These are phyloP conservation scores for Theocolax elegans DNA, from an alignment of 1,140 invertebrate species.

Conservation along the genomic window DNA sequence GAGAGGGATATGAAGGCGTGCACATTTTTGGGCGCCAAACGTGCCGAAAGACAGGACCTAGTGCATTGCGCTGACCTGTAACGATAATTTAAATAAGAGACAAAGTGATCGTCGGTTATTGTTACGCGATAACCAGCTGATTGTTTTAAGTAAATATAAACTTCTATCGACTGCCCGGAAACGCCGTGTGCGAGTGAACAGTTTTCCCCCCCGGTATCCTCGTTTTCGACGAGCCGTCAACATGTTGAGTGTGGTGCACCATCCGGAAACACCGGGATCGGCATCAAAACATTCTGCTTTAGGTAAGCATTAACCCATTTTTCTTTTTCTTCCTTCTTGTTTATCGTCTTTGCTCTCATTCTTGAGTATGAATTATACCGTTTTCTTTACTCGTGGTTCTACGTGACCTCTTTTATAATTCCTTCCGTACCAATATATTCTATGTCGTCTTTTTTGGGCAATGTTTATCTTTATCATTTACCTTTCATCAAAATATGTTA, in stretches of 20 bases:
- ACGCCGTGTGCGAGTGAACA: no score
- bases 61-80: no score
- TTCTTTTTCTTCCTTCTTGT: neutral
- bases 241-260: slow-evolving; percentile 35
- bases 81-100: no score
- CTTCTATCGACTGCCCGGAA: no score
- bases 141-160: no score
- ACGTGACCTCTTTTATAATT: no score
- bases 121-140: no score
- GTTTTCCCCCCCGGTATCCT: no score
- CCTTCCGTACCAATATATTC: neutral
- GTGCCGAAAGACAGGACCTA: slow-evolving; percentile 2
- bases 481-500: neutral
- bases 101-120: no score
- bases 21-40: slow-evolving; percentile 14
- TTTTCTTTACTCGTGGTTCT: neutral
- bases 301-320: slow-evolving; percentile 2
- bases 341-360: no score
- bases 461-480: neutral
- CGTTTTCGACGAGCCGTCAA: slow-evolving; percentile 13
- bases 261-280: slow-evolving; percentile 37
- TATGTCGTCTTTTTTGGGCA: neutral
- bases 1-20: neutral
- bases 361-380: neutral
- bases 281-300: slow-evolving; percentile 27